phyloP scores from a whole-genome alignment of 1,140 invertebrate genomes.

The Drosophila ercepeae region DNA sequence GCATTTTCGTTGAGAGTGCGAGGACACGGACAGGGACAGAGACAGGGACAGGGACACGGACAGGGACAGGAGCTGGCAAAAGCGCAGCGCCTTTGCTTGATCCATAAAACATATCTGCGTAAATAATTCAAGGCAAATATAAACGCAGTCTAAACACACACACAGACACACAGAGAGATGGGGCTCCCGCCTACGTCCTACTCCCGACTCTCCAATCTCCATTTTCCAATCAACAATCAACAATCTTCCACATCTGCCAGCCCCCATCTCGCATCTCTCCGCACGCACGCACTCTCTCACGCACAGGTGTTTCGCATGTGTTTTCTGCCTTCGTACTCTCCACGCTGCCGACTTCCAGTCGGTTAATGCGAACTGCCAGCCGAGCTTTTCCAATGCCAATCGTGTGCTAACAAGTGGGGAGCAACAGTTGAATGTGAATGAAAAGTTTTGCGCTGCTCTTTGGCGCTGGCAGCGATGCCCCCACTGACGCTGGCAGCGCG shows the following conservation, averaged over 20 bases:
- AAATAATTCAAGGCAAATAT: conserved; percentile 77
- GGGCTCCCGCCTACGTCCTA: conserved; percentile 16
- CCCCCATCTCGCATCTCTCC: neutral
- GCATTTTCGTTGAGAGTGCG: conserved; percentile 37
- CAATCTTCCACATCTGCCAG: neutral
- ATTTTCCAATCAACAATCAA: neutral
- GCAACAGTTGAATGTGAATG: conserved; percentile 80
- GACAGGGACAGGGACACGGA: no score
- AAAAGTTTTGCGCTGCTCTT: conserved; percentile 42
- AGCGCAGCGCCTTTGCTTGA: conserved; percentile 61
- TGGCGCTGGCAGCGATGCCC: conserved; percentile 31
- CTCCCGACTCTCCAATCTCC: neutral
- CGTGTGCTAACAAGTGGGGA: conserved; percentile 76
- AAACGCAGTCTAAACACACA: conserved; percentile 69
- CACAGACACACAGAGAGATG: no score
- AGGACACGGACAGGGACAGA: conserved; percentile 6
- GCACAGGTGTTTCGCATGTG: neutral
- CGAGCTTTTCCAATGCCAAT: conserved; percentile 32
- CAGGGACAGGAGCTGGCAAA: conserved; percentile 35
- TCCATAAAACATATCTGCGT: conserved; percentile 70
- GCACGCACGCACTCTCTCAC: neutral
- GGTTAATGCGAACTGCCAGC: conserved; percentile 5
- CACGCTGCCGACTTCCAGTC: conserved; percentile 29
- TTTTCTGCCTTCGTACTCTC: neutral
- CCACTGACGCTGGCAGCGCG: conserved; percentile 11